Evolutionary conservation across 2,113 vertebrate species (phyloP), one percentile per base, ranked within the genome.

Genomic region (Peromyscus maniculatus): DNA sequence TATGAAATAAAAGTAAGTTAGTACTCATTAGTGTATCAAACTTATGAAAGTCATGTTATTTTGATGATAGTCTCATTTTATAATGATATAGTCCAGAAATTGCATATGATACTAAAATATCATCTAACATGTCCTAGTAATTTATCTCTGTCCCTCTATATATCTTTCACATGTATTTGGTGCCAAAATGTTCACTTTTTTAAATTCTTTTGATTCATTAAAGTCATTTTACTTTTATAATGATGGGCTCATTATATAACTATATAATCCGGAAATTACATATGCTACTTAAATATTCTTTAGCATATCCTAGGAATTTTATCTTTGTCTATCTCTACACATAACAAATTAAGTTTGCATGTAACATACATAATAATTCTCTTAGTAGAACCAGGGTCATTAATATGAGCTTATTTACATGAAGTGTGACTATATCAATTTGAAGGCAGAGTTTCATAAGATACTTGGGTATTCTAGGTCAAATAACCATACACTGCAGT

Each of bases 1-100:
- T 33, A 9, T n/a, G 57, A 93, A 49, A 87, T 87, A 90, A 92
- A 94, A 91, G 67, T 69, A 94, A 91, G 67, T 69, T 59, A 19
- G 24, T 59, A 91, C 89, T 55, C 91, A 8, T 15, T 89, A 74
- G n/a, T 36, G 1, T n/a, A 90, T 5, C n/a, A 86, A 39, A 74
- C 11, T 64, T 64, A 64, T 84, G 26, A 64, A 84, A 64, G 0
- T 64, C n/a, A 84, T 64, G 26, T 43, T 43, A 43, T 26, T 84
- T 84, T 84, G n/a, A 86, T 31, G 83, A 33, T 86, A 7, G 15
- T 16, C 16, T 46, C 59, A 86, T 31, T 86, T 46, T 86, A 43
- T 66, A 66, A 26, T 83, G 26, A 66, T 31, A 86, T 86, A 86
- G 2, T 46, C n/a, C 6, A 83, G 55, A 83, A 62, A 39, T 39